Evolutionary conservation across 2,888 invertebrate species (phyloP), one percentile per base, ranked within the genome.

Genomic region (Dioctria rufipes): DNA sequence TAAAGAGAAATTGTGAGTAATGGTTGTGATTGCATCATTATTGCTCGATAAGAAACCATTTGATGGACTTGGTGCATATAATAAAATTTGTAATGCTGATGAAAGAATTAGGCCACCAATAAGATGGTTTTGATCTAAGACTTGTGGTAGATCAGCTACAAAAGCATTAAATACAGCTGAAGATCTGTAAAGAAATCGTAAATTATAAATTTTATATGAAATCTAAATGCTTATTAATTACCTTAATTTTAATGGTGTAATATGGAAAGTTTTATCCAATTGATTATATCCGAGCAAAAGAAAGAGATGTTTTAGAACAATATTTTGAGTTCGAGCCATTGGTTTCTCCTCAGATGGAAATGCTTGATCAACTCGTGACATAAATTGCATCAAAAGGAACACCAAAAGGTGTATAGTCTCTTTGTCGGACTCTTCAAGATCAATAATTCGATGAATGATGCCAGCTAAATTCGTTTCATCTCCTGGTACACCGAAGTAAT

Each of bases 81-180:
- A 93, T 77, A 97, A 91, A 78, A 97, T 91, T 77, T 92, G 92
- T 80, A 98, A 89, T 0, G 96, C 94, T 0, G 96, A 95, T 5
- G 96, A 95, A 5, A 98, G 92, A 78, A 99, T 92, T 81, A 94
- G 92, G 84, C 95, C 95, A 0, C 98, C 98, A 91, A 99, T 96
- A 83, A 95, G 91, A 87, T 98, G 96, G 90, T 99, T 99, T 88
- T 97, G 96, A 88, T 99, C 99, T 86, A 99, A 88, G 9, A 99
- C 92, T 90, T 97, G 97, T 0, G 98, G 97, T 82, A 99, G 89
- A 87, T 97, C 98, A 46, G 96, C 94, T 87, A 99, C 91, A 88
- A 98, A 99, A 1, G 97, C 97, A 89, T 98, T 98, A 90, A 98
- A 98, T 2, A 98, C 96, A 0, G 98, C 95, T 0, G 98, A 98